Base-by-base conservation (phyloP, 2,888 invertebrate species). In the Cremastobaeus sp. region DNA sequence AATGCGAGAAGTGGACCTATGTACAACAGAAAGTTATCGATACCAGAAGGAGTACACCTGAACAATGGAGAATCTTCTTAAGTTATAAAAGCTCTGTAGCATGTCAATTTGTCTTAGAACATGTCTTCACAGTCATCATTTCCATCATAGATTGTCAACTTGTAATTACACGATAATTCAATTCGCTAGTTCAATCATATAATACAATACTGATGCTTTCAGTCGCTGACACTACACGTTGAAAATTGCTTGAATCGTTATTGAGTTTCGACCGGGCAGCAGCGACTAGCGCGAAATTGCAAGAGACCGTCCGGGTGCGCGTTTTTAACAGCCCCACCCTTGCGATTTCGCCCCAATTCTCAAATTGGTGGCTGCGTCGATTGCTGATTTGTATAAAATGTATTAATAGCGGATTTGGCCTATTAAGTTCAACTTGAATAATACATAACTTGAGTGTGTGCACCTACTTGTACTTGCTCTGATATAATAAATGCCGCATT, bases 111-210 rank as follows among this genome's bases (percentile, higher is more conserved):
- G 4, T 21, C 37, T 60, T 18, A 59, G 57, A 69, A 54, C 60
- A 60, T 41, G 39, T 43, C 52, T 57, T 64, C 54, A 60, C 65
- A 72, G 65, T 66, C 59, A 59, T 66, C 41, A 11, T 35, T 59
- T 54, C 66, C 54, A 60, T 39, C 35, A 54, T 73, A 35, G 73
- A 73, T 73, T 73, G 73, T 73, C 72, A 47, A 60, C 37, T 52
- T 59, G 34, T 34, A 62, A 55, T 68, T 15, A 41, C 48, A 37
- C 64, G 57, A 57, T 59, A 41, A 47, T 18, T 18, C 21, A 55
- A 32, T 17, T 66, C 28, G 55, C 21, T 30, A 32, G 20, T 21
- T 50, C 34, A 25, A 48, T 20, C 25, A 47, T 72, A 60, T 34
- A 4, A 32, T 60, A 54, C 37, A 73, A 68, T 73, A 62, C 72